These are phyloP conservation scores for Diaprepes abbreviatus DNA, from an alignment of 2,888 invertebrate species.

Conservation along the genomic window DNA sequence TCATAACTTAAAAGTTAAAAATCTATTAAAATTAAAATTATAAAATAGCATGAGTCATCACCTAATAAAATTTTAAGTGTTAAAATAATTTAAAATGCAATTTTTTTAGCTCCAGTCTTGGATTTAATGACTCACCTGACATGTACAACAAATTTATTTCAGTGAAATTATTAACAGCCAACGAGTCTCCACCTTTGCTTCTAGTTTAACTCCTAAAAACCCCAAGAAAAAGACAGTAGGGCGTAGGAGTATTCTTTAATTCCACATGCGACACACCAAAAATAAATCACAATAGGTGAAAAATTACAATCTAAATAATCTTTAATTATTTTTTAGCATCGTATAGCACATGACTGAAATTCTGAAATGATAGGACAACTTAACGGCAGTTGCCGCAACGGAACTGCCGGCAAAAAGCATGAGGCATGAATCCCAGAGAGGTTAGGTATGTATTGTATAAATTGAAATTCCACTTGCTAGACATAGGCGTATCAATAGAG, in stretches of 20 bases:
- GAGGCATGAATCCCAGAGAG: constrained; percentile 23
- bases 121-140: too few species aligned
- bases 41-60: too few species aligned
- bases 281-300: background rate
- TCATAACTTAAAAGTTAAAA: too few species aligned
- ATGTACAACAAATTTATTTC: too few species aligned
- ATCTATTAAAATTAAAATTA: too few species aligned
- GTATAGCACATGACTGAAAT: constrained; percentile 32
- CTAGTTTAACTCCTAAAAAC: background rate
- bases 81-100: too few species aligned
- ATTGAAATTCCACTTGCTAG: constrained; percentile 4
- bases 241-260: background rate
- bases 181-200: too few species aligned
- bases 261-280: constrained; percentile 1
- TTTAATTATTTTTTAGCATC: constrained; percentile 9
- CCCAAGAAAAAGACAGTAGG: background rate
- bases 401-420: constrained; percentile 37
- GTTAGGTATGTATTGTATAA: constrained; percentile 27
- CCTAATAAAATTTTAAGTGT: too few species aligned
- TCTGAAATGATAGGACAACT: constrained; percentile 7
- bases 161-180: too few species aligned
- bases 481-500: constrained; percentile 11
- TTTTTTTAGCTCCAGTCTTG: too few species aligned
- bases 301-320: constrained; percentile 1
- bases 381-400: constrained; percentile 16